Conservation (phyloP, 2,888 invertebrate species). For the Drosophila rellima region DNA sequence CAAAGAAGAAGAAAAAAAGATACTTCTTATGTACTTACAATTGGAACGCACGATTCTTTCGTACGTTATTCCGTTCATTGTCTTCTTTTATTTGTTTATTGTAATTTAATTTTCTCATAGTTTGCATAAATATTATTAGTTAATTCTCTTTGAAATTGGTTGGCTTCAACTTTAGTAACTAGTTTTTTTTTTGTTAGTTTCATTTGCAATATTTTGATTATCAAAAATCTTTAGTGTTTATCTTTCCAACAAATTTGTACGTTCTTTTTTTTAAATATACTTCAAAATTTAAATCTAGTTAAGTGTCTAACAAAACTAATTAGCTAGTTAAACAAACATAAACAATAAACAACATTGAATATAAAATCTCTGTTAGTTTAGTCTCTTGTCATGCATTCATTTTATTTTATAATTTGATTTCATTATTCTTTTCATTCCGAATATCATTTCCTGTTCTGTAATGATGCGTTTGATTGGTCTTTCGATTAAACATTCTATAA, state of each 20-base stretch:
- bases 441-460: conserved; percentile 58
- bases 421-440: conserved; percentile 25
- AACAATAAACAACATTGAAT: neutral
- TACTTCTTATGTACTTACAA: conserved; percentile 7
- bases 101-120: conserved; percentile 51
- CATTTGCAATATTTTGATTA: conserved; percentile 54
- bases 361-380: conserved; percentile 67
- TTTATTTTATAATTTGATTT: conserved; percentile 28
- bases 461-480: conserved; percentile 71
- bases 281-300: conserved; percentile 63
- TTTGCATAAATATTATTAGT: conserved; percentile 59
- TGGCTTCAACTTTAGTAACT: conserved; percentile 27
- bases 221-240: conserved; percentile 69
- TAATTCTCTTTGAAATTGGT: conserved; percentile 36
- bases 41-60: conserved; percentile 37
- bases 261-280: conserved; percentile 52
- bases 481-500: conserved; percentile 57
- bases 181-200: conserved; percentile 33
- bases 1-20: conserved; percentile 23
- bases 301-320: conserved; percentile 59
- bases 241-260: conserved; percentile 56
- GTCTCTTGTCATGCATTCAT: conserved; percentile 73
- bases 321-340: conserved; percentile 36
- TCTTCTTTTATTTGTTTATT: conserved; percentile 39
- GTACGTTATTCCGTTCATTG: conserved; percentile 45